Evolutionary conservation across 1,140 invertebrate species (phyloP), one percentile per base, ranked within the genome.

Genomic region (Hesperophylax magnus): DNA sequence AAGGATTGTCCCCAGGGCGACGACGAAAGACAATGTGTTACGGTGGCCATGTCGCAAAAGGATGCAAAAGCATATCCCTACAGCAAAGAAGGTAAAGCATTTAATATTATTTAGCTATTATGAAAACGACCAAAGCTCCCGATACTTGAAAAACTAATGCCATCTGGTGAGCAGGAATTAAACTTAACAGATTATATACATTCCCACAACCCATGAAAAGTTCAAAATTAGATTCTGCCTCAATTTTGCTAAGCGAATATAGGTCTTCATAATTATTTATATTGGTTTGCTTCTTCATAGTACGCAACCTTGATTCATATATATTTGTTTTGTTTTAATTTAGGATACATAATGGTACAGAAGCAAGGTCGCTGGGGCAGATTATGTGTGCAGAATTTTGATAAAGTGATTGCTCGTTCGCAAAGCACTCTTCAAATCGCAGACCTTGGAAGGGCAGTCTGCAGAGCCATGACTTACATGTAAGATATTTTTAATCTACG

Each of bases 291-390:
- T 17, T 56, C 18, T 9, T 20, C 17, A 56, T 56, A n/a, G 54
- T 17, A 56, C 5, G 18, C 54, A 5, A 56, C 27, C 15, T 8
- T n/a, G 2, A 20, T 20, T 69, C 20, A 47, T 20, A 69, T 74
- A 27, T 2, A 20, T 22, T 75, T 69, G 58, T n/a, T 56, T 69
- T n/a, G 18, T 82, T 81, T 81, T 77, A 78, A 85, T 86, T 71
- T 84, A 90, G 94, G 95, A 17, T 94, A 92, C 83, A 88, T 96
- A 2, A 94, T 94, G 91, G 92, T 96, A 0, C 86, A 94, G 31
- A 95, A 95, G 86, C 92, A 93, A 85, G 95, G 95, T 0, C 88
- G 92, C 34, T 96, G 95, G 95, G 95, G 95, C 0, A 94, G 95
- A 87, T 87, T 96, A 3, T 97, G 95, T 84, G 89, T 94, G 18